Base-by-base conservation (phyloP, 37 sponge, comb jelly and placozoan genomes). In the Geodia barretti region DNA sequence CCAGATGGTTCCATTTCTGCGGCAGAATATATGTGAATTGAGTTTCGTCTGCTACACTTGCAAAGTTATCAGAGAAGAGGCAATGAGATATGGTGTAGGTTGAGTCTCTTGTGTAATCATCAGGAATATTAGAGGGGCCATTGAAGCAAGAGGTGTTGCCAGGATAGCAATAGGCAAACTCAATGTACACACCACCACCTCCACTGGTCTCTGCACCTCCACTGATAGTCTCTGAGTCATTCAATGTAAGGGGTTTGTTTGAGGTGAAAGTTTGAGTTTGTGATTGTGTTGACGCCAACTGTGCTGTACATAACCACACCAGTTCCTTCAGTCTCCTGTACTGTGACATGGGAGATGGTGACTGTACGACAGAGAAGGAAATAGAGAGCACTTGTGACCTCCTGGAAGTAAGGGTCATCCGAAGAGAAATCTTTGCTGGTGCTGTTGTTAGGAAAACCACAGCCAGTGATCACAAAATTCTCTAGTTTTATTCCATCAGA, bases 111-210 rank as follows among this genome's bases (percentile, higher is more conserved):
- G 30, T 9, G 23, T 68, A 78, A 19, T 58, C 4, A 1, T 0
- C 34, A 3, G 76, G 77, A 1, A 76, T 69, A 59, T 80, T 70
- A 9, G 72, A n/a, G n/a, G n/a, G n/a, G n/a, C n/a, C n/a, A n/a
- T n/a, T n/a, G n/a, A n/a, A n/a, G n/a, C n/a, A n/a, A n/a, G n/a
- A n/a, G n/a, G n/a, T n/a, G n/a, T n/a, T n/a, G n/a, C 83, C 84
- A 43, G 89, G 89, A 0, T 41, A 24, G 62, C 90, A 89, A 64
- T 79, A 84, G 0, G 74, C 69, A 72, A 83, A 83, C 68, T 89
- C 90, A 30, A 89, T 37, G 34, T 84, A 84, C 7, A 89, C 7
- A 0, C 90, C 90, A 28, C 85, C 90, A 19, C 90, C 90, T 33
- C 84, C 84, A 35, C n/a, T n/a, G n/a, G n/a, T n/a, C n/a, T n/a